Conservation (phyloP, 2,113 vertebrate genomes). For the human region GRCh38 chr9:26808501-26809000, state of each 20-base stretch:
- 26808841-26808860: conserved; percentile 47
- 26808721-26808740: conserved; percentile 8
- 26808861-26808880: conserved; percentile 17
- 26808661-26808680: conserved; percentile 44
- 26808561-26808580: conserved; percentile 73
- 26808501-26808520: conserved; percentile 46
- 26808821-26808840: conserved; percentile 36
- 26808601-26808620: conserved; percentile 69
- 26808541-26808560: conserved; percentile 65
- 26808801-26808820: conserved; percentile 34
- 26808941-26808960: conserved; percentile 59
- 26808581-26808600: conserved; percentile 67
- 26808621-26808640: conserved; percentile 64
- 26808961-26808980: conserved; percentile 60
- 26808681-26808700: background rate
- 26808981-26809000: conserved; percentile 46
- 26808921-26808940: conserved; percentile 50
- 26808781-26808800: conserved; percentile 18
- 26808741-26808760: background rate
- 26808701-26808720: conserved; percentile 20
- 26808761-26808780: conserved; percentile 16
- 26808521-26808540: conserved; percentile 68
- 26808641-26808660: conserved; percentile 61
- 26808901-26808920: conserved; percentile 57
- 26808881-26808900: conserved; percentile 8